Percentiles rank a stretch among this genome's conserved stretches.
These are phyloP conservation scores for Proisotoma minuta DNA, from an alignment of 2,888 invertebrate genomes.

Conservation along the genomic window DNA sequence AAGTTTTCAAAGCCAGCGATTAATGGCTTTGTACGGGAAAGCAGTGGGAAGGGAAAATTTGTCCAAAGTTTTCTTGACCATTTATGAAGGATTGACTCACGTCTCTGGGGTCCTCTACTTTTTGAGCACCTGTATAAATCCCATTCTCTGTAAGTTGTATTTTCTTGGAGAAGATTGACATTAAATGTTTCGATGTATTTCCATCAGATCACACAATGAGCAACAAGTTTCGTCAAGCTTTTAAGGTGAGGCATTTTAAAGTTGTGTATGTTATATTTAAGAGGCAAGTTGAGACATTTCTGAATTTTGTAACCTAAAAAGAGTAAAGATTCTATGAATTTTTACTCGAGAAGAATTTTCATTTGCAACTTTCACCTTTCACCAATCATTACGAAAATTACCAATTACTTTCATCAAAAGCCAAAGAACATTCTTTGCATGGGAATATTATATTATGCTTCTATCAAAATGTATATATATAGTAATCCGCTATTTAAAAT, in stretches of 20 bases:
- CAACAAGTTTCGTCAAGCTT: constrained; percentile 54
- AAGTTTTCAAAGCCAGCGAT: constrained; percentile 55
- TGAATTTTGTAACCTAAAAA: no score
- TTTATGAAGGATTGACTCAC: constrained; percentile 52
- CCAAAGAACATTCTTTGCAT: no score
- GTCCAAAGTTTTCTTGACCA: constrained; percentile 23
- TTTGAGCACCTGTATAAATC: constrained; percentile 55
- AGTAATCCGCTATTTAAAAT: constrained; percentile 1
- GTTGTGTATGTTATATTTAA: no score
- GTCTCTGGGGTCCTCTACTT: constrained; percentile 56
- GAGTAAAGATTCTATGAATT: no score
- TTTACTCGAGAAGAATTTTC: no score
- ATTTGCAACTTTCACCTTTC: no score
- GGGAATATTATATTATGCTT: no score
- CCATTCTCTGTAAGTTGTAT: constrained; percentile 53
- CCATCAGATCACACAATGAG: constrained; percentile 53
- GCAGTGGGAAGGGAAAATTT: not conserved
- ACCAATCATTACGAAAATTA: no score
- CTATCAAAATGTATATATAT: no score
- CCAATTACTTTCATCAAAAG: no score
- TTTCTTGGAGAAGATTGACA: not conserved
- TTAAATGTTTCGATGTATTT: not conserved
- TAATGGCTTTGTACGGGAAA: constrained; percentile 35
- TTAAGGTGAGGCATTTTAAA: constrained; percentile 52
- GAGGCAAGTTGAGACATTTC: no score